Base-by-base conservation (phyloP, 1,140 invertebrate species). In the Drosophila sulfurigaster region DNA sequence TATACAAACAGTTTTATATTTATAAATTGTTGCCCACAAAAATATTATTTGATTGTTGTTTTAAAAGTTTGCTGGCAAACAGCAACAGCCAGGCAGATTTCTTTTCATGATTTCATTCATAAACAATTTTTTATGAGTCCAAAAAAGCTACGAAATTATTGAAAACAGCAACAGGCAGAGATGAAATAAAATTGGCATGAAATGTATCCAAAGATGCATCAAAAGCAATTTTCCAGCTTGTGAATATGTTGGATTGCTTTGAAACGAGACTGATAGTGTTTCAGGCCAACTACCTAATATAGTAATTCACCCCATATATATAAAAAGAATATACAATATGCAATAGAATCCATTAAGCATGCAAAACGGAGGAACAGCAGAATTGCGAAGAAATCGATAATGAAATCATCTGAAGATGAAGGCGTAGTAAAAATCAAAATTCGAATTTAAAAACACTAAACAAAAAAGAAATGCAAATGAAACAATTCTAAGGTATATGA, bases 181-280 rank as follows among this genome's bases (percentile, higher is more conserved):
- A 66, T 58, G 48, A 56, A 38, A 65, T 58, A 43, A 56, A 41
- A 58, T 68, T 75, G 79, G 70, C 78, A 79, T 80, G 86, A 86
- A 90, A 90, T 88, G 87, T 83, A 88, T 91, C 87, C 87, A 91
- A 91, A 91, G 87, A 91, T 91, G 88, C 87, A 91, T 81, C 87
- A 80, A 89, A 82, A 86, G 82, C 82, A 78, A 82, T 82, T 72
- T 66, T 76, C 57, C 68, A 78, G 74, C 74, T 45, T 57, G 65
- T 68, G 16, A 60, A 58, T 30, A 15, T 43, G 63, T 57, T 79
- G 65, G 67, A 83, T 71, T 79, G 76, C 81, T 82, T 76, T 78
- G 80, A 81, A 63, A 68, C 83, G 88, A 92, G 91, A 92, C 88
- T 91, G 91, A 92, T 92, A 75, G 82, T 87, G 83, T 90, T 92